Evolutionary conservation across 2,888 invertebrate genomes (phyloP).

Genomic region (Oeneis ivallda): DNA sequence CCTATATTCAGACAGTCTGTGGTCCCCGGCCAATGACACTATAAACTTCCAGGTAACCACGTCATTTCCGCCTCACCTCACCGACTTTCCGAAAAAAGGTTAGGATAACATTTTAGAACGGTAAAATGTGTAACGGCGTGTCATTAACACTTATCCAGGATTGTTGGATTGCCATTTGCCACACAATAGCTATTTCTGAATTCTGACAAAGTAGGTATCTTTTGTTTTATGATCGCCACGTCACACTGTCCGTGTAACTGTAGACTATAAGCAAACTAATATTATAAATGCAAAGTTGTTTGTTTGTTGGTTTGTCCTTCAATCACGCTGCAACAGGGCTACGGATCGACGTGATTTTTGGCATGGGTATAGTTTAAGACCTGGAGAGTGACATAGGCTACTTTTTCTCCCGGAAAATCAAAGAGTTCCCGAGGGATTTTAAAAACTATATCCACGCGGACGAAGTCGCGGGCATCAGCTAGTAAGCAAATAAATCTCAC

Average conservation of each 20-base stretch:
- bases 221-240: conserved; percentile 3
- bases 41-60: conserved; percentile 15
- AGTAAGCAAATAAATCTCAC: too few relatives aligned
- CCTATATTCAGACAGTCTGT: conserved; percentile 15
- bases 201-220: background rate
- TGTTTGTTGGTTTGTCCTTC: too few relatives aligned
- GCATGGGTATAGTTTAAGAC: too few relatives aligned
- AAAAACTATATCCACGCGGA: too few relatives aligned
- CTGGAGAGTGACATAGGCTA: too few relatives aligned
- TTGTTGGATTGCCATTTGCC: background rate
- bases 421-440: too few relatives aligned
- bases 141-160: conserved; percentile 23
- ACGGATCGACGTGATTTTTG: too few relatives aligned
- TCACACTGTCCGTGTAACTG: too few relatives aligned
- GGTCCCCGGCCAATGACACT: conserved; percentile 19
- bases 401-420: too few relatives aligned
- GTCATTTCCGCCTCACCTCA: conserved; percentile 13
- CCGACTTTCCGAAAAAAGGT: conserved; percentile 6
- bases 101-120: conserved; percentile 16
- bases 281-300: too few relatives aligned
- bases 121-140: conserved; percentile 16
- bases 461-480: too few relatives aligned
- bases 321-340: too few relatives aligned
- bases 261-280: background rate
- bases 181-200: conserved; percentile 13